Base-by-base conservation (phyloP, 2,888 invertebrate species). In the Dorcus hopei region DNA sequence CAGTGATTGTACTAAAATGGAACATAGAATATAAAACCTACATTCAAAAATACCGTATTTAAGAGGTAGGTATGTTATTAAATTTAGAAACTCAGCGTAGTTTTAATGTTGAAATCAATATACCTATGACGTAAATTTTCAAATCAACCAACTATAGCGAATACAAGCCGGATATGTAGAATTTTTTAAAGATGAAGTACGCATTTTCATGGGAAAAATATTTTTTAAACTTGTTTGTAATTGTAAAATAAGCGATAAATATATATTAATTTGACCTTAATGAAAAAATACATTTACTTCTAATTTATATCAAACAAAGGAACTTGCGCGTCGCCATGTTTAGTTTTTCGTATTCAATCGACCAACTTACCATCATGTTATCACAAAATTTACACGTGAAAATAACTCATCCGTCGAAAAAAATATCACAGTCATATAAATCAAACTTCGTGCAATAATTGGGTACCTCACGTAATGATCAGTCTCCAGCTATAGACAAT, bases 331-430 rank as follows among this genome's bases (percentile, higher is more conserved):
- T 61, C 75, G 77, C 78, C 79, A 80, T 80, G 80, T 82, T 82
- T 79, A 75, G 76, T 76, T 72, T 75, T 70, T 72, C 68, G 69
- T 70, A 54, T 72, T 70, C 72, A 74, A 74, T 72, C 76, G 74
- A 73, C 76, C 73, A 78, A 82, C 82, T 82, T 80, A 85, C 85
- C 86, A 85, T 85, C 82, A 79, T 81, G 84, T 82, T 84, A 86
- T 87, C 85, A 82, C 82, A 81, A 85, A 82, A 80, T 85, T 83
- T 82, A 80, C 78, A 75, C 76, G 79, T 79, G 79, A 77, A 78
- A 76, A 71, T 73, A 72, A 75, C 79, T 80, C 86, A 86, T 86
- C 86, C 81, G 79, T 72, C 69, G 65, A 68, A 75, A 77, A 79
- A 77, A 81, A 78, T 74, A 74, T 72, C 74, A 79, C 77, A 72